Conservation (phyloP, 2,888 invertebrate species). For the Tetheella fluctuosa region DNA sequence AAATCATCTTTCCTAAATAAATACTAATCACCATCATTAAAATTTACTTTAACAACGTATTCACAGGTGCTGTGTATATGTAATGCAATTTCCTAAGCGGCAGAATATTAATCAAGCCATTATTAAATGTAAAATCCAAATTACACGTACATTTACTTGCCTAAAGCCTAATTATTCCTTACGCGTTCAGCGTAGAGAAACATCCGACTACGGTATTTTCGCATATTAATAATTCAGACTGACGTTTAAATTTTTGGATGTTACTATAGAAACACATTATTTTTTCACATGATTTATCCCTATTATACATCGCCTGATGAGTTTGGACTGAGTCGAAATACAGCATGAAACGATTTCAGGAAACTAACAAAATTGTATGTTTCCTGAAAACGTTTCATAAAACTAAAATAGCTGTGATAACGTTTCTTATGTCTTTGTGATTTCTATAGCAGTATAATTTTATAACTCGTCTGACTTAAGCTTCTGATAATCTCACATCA, state of each 20-base stretch:
- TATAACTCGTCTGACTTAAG: no score
- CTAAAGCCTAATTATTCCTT: conserved; percentile 9
- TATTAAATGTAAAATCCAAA: conserved; percentile 4
- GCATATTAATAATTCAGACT: conserved; percentile 1
- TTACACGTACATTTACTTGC: conserved; percentile 7
- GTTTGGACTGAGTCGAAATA: no score
- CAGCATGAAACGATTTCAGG: no score
- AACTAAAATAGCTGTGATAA: no score
- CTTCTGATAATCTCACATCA: no score
- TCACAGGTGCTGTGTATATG: neutral
- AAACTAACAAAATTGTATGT: no score
- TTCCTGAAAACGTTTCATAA: no score
- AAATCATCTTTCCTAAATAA: no score
- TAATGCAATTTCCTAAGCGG: conserved; percentile 6
- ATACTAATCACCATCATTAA: no score
- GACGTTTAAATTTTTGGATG: neutral
- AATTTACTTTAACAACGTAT: neutral
- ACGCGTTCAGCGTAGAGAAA: conserved; percentile 1
- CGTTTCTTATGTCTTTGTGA: no score
- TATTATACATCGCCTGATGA: neutral
- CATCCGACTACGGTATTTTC: conserved; percentile 3
- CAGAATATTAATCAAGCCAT: conserved; percentile 2
- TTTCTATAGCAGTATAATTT: no score
- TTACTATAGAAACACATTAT: neutral
- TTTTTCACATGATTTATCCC: neutral